Conservation (phyloP, 2,113 vertebrate species). For the Prunella fulvescens region DNA sequence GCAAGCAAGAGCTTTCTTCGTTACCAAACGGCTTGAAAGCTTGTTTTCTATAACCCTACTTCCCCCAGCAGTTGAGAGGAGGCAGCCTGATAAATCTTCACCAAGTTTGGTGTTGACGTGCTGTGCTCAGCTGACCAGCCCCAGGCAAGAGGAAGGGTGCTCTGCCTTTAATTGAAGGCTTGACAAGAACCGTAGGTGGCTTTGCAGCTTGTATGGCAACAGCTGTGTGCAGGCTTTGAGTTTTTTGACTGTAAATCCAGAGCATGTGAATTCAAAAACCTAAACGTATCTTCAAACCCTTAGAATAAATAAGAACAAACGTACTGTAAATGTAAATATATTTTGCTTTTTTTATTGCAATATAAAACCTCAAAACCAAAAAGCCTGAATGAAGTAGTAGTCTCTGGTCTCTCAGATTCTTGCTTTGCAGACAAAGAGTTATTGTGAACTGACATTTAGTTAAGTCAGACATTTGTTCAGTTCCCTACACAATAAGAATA, state of each 20-base stretch:
- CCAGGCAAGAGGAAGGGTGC: neutral
- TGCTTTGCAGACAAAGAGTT: constrained; percentile 54
- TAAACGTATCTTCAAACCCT: neutral
- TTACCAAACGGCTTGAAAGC: neutral
- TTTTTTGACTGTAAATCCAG: neutral
- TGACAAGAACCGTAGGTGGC: constrained; percentile 16
- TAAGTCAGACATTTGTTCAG: constrained; percentile 29
- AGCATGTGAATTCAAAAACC: neutral
- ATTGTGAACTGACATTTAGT: constrained; percentile 66
- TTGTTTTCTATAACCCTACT: neutral
- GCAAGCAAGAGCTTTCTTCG: neutral
- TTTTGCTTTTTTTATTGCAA: neutral
- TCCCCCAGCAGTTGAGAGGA: neutral
- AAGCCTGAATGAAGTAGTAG: constrained; percentile 51
- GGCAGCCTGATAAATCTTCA: constrained; percentile 12
- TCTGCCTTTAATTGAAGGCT: constrained; percentile 51
- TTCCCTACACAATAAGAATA: constrained; percentile 7
- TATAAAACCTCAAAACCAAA: neutral
- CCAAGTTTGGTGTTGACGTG: neutral
- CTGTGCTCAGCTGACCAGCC: constrained; percentile 33
- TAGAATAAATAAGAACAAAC: neutral
- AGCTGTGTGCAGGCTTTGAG: constrained; percentile 34
- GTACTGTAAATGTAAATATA: neutral
- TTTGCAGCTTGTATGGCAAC: neutral
- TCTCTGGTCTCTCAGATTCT: neutral